These are phyloP conservation scores for Caenorhabditis briggsae DNA, from an alignment of 1,140 invertebrate species.

Conservation along the genomic window DNA sequence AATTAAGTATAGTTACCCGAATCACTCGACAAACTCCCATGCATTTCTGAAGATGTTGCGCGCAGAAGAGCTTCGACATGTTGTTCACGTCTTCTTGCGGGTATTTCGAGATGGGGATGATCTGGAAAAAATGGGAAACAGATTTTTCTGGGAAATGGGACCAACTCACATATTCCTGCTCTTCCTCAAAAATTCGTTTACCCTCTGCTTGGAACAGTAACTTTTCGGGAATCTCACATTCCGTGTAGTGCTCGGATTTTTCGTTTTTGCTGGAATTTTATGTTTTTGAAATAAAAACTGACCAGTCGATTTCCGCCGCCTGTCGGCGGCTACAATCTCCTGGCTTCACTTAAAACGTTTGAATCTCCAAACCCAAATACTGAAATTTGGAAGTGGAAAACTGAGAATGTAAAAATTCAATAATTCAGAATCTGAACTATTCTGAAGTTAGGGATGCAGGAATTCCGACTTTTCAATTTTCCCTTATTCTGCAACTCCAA, in stretches of 20 bases:
- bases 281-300: too few relatives aligned
- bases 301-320: too few relatives aligned
- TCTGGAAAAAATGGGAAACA: conserved; percentile 63
- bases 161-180: conserved; percentile 70
- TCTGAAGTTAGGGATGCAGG: too few relatives aligned
- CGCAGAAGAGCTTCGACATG: conserved; percentile 72
- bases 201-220: conserved; percentile 71
- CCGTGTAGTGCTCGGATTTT: conserved; percentile 73
- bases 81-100: conserved; percentile 75
- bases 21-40: conserved; percentile 74
- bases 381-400: too few relatives aligned
- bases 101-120: conserved; percentile 73
- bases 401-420: too few relatives aligned
- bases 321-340: too few relatives aligned
- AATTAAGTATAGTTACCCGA: conserved; percentile 62
- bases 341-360: too few relatives aligned
- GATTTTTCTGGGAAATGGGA: neutral
- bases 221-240: conserved; percentile 73
- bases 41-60: conserved; percentile 73
- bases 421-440: too few relatives aligned
- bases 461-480: too few relatives aligned
- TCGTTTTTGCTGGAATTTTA: conserved; percentile 75
- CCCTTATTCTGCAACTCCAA: too few relatives aligned
- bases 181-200: conserved; percentile 73
- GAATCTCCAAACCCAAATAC: too few relatives aligned